Evolutionary conservation across 1,140 invertebrate genomes (phyloP).

Genomic region (Musca domestica): DNA sequence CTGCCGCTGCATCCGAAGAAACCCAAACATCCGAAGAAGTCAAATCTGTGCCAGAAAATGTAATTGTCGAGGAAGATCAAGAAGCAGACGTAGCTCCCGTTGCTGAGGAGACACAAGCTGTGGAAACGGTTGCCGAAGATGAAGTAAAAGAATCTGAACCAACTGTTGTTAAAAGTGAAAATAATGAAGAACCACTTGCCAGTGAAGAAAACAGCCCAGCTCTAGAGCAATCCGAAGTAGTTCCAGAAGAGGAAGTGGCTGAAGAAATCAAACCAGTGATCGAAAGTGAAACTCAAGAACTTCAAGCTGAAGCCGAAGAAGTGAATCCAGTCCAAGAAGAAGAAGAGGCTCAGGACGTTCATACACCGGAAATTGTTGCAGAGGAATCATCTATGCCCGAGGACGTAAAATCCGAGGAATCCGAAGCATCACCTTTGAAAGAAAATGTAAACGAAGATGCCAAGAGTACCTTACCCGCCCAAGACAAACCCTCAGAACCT

Average conservation of each 20-base stretch:
- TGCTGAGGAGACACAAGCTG: not conserved
- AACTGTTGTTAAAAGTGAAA: not conserved
- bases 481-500: not conserved
- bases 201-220: not conserved
- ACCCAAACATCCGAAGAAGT: constrained; percentile 16
- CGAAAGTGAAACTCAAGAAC: not conserved
- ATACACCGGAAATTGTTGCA: not conserved
- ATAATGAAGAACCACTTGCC: not conserved
- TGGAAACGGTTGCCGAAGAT: not conserved
- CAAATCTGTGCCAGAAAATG: not conserved
- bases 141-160: not conserved
- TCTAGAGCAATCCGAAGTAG: not conserved
- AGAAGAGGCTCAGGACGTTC: not conserved
- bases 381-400: not conserved
- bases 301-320: not conserved
- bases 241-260: not conserved
- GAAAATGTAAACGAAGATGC: too few species aligned
- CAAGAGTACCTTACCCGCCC: too few species aligned
- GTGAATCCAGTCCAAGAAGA: too few species aligned
- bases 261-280: not conserved
- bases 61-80: constrained; percentile 10
- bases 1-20: constrained; percentile 13
- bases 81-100: not conserved
- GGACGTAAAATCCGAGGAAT: not conserved
- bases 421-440: too few species aligned